A percentile compares a stretch with the other conserved stretches of the same genome.
Conservation (phyloP, 2,113 vertebrate genomes). For the Gymnocephalus cernua region DNA sequence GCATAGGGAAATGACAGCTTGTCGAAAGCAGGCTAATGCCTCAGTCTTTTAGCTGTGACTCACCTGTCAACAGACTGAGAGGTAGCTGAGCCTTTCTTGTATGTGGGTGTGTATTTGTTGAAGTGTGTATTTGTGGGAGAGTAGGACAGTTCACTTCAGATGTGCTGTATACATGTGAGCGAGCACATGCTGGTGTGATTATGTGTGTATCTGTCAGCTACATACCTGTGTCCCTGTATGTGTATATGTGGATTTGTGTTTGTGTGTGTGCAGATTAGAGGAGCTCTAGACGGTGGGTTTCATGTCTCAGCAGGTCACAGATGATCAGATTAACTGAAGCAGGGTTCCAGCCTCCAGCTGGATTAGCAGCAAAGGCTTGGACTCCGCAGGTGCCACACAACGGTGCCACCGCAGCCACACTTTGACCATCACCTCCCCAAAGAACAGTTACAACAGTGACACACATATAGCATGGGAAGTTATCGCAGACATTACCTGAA, state of each 20-base stretch:
- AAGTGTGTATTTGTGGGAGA: conserved; percentile 7
- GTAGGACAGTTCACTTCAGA: conserved; percentile 12
- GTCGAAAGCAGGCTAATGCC: conserved; percentile 48
- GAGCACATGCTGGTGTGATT: background rate
- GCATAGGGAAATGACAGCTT: conserved; percentile 41
- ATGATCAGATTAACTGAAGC: conserved; percentile 82
- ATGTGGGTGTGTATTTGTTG: conserved; percentile 26
- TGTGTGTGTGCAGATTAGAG: conserved; percentile 70
- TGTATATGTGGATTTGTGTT: conserved; percentile 19
- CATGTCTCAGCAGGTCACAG: conserved; percentile 82
- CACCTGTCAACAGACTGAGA: conserved; percentile 50
- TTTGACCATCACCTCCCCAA: conserved; percentile 19
- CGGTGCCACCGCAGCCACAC: background rate
- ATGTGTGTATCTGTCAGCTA: conserved; percentile 9
- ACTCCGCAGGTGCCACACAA: conserved; percentile 47
- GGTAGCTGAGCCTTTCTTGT: conserved; percentile 32
- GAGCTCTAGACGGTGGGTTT: conserved; percentile 73
- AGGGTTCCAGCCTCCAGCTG: conserved; percentile 57
- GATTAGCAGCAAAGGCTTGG: conserved; percentile 69
- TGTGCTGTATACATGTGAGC: background rate
- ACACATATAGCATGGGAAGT: background rate
- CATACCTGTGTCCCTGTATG: background rate
- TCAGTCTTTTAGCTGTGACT: conserved; percentile 49
- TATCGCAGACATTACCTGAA: background rate
- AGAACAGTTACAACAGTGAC: background rate